phyloP scores from a whole-genome alignment of 2,888 invertebrate species.

The Sericinus montela region DNA sequence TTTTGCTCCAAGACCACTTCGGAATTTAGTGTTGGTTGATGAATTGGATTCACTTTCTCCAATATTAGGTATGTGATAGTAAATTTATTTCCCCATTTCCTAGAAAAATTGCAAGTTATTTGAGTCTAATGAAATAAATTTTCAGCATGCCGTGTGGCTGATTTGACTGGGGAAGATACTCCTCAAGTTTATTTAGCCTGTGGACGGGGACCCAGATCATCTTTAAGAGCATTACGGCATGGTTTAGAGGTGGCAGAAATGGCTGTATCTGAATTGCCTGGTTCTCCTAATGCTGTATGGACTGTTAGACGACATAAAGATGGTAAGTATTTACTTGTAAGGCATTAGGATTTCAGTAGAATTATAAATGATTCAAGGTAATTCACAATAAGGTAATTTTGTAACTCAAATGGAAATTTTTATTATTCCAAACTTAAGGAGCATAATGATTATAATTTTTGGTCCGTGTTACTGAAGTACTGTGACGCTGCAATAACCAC shows the following conservation, averaged over 20 bases:
- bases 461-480: constrained; percentile 78
- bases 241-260: constrained; percentile 99
- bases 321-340: constrained; percentile 85
- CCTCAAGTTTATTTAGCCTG: constrained; percentile 98
- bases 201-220: constrained; percentile 96
- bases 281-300: constrained; percentile 99
- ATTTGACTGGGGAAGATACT: constrained; percentile 98
- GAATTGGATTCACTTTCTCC: constrained; percentile 98
- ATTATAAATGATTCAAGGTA: too few relatives aligned
- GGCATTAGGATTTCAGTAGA: background rate
- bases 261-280: constrained; percentile 99
- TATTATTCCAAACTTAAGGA: constrained; percentile 30
- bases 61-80: constrained; percentile 82
- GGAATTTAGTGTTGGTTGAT: constrained; percentile 97
- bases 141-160: constrained; percentile 91
- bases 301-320: constrained; percentile 97
- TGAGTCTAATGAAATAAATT: background rate
- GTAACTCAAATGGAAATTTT: too few relatives aligned
- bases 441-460: constrained; percentile 71
- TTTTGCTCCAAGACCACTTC: constrained; percentile 95
- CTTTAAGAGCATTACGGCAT: constrained; percentile 94
- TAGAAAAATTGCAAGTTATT: background rate
- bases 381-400: too few relatives aligned
- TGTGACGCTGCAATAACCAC: constrained; percentile 72
- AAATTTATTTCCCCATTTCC: too few relatives aligned